Evolutionary conservation across 2,888 invertebrate species (phyloP).

Genomic region (Drosophila helvetica): DNA sequence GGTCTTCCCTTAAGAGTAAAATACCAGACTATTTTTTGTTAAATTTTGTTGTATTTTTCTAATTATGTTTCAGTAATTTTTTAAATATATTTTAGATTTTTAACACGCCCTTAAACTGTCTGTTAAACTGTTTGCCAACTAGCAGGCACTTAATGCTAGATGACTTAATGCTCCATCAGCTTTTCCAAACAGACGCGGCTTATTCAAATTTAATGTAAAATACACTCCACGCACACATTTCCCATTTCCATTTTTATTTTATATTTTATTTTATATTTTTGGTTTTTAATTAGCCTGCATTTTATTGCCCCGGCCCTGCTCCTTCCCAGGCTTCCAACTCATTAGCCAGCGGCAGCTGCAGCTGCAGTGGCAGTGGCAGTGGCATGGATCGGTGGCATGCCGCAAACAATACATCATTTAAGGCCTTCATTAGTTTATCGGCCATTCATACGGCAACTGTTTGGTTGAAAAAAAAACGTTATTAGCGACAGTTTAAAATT

Average conservation of each 20-base stretch:
- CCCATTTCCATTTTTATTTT: slow-evolving; percentile 24
- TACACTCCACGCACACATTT: slow-evolving; percentile 45
- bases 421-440: slow-evolving; percentile 77
- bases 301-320: slow-evolving; percentile 55
- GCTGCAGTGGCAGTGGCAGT: neutral
- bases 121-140: neutral
- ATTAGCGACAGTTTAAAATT: slow-evolving; percentile 80
- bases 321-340: slow-evolving; percentile 27
- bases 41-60: too few species aligned
- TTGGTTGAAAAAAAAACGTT: slow-evolving; percentile 59
- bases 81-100: too few species aligned
- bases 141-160: neutral
- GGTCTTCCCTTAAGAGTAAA: too few species aligned
- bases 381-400: neutral
- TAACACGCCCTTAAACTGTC: too few species aligned
- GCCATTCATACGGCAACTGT: slow-evolving; percentile 51
- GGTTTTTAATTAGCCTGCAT: slow-evolving; percentile 76
- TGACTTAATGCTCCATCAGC: neutral
- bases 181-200: neutral
- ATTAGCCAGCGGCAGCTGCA: slow-evolving; percentile 26
- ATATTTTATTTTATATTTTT: slow-evolving; percentile 13
- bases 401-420: slow-evolving; percentile 74
- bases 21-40: too few species aligned
- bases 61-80: too few species aligned
- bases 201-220: slow-evolving; percentile 68